phyloP scores from a whole-genome alignment of 2,797 vertebrate species.

The Arnoldichthys spilopterus region DNA sequence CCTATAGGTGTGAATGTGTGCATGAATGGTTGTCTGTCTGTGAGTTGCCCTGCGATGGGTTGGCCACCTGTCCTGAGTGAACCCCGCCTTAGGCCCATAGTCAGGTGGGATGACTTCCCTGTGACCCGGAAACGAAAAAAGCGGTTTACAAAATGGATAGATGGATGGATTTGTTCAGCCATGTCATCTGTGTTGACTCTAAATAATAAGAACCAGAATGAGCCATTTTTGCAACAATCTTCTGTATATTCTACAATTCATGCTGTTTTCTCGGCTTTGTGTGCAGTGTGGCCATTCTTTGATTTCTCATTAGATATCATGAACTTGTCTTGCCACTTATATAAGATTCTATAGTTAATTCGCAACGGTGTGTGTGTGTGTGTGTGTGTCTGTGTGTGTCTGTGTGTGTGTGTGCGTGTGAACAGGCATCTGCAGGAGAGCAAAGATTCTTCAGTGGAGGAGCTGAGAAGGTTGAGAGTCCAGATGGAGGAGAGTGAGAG shows the following conservation, averaged over 20 bases:
- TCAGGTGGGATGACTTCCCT: no score
- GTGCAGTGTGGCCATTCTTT: slow-evolving; percentile 19
- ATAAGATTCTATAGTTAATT: slow-evolving; percentile 28
- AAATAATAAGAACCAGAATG: slow-evolving; percentile 31
- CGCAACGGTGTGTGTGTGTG: background rate
- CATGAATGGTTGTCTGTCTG: no score
- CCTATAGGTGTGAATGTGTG: no score
- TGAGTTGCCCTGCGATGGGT: no score
- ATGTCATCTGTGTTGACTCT: background rate
- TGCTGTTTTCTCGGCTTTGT: slow-evolving; percentile 8
- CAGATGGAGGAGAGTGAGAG: slow-evolving; percentile 20
- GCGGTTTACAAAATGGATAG: no score
- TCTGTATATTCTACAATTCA: slow-evolving; percentile 24
- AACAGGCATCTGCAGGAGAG: slow-evolving; percentile 71
- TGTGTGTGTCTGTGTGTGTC: background rate
- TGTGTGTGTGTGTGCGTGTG: background rate
- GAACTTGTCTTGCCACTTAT: slow-evolving; percentile 45
- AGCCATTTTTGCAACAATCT: background rate
- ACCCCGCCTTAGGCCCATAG: no score
- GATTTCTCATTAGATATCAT: slow-evolving; percentile 42
- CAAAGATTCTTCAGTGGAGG: slow-evolving; percentile 69
- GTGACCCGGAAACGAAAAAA: no score
- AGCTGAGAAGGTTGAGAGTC: slow-evolving; percentile 60
- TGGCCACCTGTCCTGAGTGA: no score
- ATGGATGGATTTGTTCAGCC: no score